Base-by-base conservation (phyloP, 2,113 vertebrate species). In the Heterochromis multidens region DNA sequence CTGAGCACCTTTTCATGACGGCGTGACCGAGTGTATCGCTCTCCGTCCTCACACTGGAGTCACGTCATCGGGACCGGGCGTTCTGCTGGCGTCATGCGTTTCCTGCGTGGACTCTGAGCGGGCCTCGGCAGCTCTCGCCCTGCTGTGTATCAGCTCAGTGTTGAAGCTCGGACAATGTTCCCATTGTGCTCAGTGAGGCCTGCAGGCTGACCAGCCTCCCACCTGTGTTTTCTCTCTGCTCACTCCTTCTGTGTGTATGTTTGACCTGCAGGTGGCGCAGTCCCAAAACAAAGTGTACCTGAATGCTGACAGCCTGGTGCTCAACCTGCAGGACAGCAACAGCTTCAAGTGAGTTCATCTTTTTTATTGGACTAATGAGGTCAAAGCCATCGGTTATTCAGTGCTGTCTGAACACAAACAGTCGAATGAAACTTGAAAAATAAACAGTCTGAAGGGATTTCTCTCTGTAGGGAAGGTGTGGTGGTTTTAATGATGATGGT, bases 281-380 rank as follows among this genome's bases (percentile, higher is more conserved):
- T 93, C 93, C 72, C 91, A 92, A 35, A 92, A 92, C 87, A 92
- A 86, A 58, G 91, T 94, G 1, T 93, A 93, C 87, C 94, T 94
- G 88, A 93, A 6, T 2, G 88, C 93, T 0, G 91, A 94, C 82
- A 91, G 88, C 78, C 92, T 94, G 89, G 89, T 94, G 70, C 91
- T 94, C 52, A 93, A 94, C 84, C 89, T 94, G 81, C 91, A 94
- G 85, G 94, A 93, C 82, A 84, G 19, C 16, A 79, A 87, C 7
- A 78, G 10, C 67, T 94, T 90, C 77, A 70, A 85, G 90, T 94
- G 79, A 94, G 93, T 92, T 1, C 25, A 5, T 4, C 43, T 0
- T 1, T 12, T 2, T 21, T 29, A 12, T 25, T 19, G 37, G 37
- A 70, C 14, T n/a, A 27, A 19, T 27, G 65, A 70, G 23, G n/a